Conservation (phyloP, 2,888 invertebrate genomes). For the Keiferia lycopersicella region DNA sequence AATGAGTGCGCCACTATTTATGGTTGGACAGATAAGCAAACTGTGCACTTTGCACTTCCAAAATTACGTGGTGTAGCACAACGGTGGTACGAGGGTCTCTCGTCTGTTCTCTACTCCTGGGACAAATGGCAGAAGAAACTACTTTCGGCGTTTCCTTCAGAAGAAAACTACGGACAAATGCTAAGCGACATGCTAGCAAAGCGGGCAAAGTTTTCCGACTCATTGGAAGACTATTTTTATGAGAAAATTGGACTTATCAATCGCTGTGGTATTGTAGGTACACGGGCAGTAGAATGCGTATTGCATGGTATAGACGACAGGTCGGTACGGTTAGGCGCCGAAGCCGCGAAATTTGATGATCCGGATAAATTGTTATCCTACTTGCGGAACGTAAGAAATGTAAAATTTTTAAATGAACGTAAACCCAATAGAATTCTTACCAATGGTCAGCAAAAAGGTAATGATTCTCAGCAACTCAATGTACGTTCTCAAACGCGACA, state of each 20-base stretch:
- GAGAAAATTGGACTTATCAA: conserved; percentile 31
- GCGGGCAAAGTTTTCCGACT: conserved; percentile 23
- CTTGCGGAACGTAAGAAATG: conserved; percentile 28
- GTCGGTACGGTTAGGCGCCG: conserved; percentile 30
- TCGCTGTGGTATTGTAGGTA: conserved; percentile 31
- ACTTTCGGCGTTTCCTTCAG: conserved; percentile 27
- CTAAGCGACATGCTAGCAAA: conserved; percentile 29
- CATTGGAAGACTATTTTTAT: conserved; percentile 30
- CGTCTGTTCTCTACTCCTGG: conserved; percentile 30
- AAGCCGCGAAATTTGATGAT: conserved; percentile 32
- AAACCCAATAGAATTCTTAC: neutral
- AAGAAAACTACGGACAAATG: conserved; percentile 32
- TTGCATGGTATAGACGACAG: conserved; percentile 31
- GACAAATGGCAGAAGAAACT: conserved; percentile 32
- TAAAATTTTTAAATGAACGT: neutral
- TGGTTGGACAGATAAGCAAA: conserved; percentile 28
- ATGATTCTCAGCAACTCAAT: neutral
- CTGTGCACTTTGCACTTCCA: conserved; percentile 29
- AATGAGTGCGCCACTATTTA: conserved; percentile 30
- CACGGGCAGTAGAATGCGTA: conserved; percentile 32
- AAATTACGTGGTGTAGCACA: conserved; percentile 30
- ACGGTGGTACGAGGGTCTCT: conserved; percentile 29
- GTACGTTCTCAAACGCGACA: neutral
- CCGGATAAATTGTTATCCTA: conserved; percentile 32
- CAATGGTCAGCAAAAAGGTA: neutral